Conservation (phyloP, 2,113 vertebrate species). For the Prunella himalayana region DNA sequence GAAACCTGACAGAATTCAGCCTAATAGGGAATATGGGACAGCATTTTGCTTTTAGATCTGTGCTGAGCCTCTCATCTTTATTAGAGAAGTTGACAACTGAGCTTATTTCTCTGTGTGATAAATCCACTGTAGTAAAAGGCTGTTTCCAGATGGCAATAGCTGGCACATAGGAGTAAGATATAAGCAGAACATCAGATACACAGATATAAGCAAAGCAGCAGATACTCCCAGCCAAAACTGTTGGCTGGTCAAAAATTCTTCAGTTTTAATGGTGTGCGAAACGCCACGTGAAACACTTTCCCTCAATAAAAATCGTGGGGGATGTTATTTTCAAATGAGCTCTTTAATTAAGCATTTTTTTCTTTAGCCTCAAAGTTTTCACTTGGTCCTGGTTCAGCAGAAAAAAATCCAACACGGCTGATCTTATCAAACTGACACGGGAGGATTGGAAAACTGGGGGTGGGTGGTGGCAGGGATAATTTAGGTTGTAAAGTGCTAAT, state of each 20-base stretch:
- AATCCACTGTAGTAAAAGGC: not conserved
- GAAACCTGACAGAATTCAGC: not conserved
- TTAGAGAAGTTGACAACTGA: constrained; percentile 6
- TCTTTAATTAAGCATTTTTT: not conserved
- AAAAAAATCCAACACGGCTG: not conserved
- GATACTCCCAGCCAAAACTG: not conserved
- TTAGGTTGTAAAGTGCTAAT: not conserved
- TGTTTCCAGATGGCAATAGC: not conserved
- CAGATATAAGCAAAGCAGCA: not conserved
- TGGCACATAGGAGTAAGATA: not conserved
- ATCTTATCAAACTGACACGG: not conserved
- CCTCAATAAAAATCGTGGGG: not conserved
- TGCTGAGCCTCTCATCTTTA: not conserved
- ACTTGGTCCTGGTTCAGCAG: not conserved
- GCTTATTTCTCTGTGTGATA: not conserved
- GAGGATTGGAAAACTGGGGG: not conserved
- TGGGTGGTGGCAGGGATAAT: not conserved
- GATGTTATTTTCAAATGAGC: not conserved
- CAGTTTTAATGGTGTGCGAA: not conserved
- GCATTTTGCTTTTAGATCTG: not conserved
- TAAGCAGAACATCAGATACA: not conserved
- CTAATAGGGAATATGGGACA: not conserved
- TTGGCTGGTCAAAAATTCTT: not conserved
- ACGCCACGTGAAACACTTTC: fast-evolving
- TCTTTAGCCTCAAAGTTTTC: not conserved